A percentile compares a stretch with the other conserved stretches of the same genome.
These are phyloP conservation scores for Druon quercuslanigerum DNA, from an alignment of 1,140 invertebrate species.

Conservation along the genomic window DNA sequence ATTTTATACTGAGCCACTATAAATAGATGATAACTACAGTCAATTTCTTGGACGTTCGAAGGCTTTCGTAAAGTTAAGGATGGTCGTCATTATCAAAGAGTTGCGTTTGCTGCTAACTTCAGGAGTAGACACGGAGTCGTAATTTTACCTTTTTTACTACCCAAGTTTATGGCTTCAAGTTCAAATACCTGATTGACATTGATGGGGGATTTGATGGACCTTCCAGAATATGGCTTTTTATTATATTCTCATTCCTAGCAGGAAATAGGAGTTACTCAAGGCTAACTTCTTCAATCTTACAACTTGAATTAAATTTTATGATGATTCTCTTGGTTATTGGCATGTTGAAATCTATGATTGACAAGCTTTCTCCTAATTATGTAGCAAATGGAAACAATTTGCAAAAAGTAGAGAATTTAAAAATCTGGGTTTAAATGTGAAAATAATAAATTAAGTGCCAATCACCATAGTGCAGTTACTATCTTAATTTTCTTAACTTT, in stretches of 20 bases:
- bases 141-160: slow-evolving; percentile 21
- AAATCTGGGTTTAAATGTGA: too few relatives aligned
- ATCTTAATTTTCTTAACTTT: too few relatives aligned
- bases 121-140: slow-evolving; percentile 15
- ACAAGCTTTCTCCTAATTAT: too few relatives aligned
- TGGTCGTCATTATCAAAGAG: slow-evolving; percentile 2
- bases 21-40: neutral
- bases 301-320: too few relatives aligned
- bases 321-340: too few relatives aligned
- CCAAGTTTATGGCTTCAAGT: slow-evolving; percentile 1
- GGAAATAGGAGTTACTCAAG: too few relatives aligned
- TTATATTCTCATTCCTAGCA: neutral
- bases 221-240: neutral
- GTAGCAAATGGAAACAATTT: too few relatives aligned
- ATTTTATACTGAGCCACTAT: neutral
- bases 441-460: too few relatives aligned
- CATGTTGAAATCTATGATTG: too few relatives aligned
- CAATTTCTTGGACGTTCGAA: slow-evolving; percentile 8
- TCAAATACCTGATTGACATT: slow-evolving; percentile 6
- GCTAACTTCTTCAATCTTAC: too few relatives aligned
- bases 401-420: too few relatives aligned
- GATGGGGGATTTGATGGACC: neutral
- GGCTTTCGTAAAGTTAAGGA: neutral
- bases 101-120: slow-evolving; percentile 19
- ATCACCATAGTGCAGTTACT: too few relatives aligned